Conservation (phyloP, 2,797 vertebrate genomes). For the Remorina albescens region DNA sequence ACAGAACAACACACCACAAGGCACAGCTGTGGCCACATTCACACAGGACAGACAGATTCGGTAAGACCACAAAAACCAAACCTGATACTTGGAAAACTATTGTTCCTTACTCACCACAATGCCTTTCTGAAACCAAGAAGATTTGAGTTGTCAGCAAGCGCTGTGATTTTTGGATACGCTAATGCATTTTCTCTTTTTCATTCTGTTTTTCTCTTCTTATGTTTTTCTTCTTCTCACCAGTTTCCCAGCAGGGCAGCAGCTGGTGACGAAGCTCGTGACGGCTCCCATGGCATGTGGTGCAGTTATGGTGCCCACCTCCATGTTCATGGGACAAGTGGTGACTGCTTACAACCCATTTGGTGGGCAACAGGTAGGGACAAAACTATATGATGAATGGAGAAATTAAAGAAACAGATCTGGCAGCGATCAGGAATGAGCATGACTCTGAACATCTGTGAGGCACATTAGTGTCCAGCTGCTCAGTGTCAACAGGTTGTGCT, state of each 20-base stretch:
- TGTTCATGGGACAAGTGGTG: slow-evolving; percentile 99
- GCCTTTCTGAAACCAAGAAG: background rate
- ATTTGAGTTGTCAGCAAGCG: background rate
- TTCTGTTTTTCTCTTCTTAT: background rate
- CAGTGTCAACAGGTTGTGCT: slow-evolving; percentile 8
- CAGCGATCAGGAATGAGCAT: background rate
- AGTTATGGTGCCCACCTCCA: slow-evolving; percentile 98
- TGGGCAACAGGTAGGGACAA: slow-evolving; percentile 75
- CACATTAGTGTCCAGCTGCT: slow-evolving; percentile 8
- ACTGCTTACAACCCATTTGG: slow-evolving; percentile 91
- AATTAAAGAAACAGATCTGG: background rate
- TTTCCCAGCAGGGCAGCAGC: slow-evolving; percentile 95
- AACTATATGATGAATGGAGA: slow-evolving; percentile 1
- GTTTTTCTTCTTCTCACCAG: slow-evolving; percentile 72
- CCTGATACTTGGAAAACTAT: background rate
- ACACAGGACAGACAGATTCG: slow-evolving; percentile 93
- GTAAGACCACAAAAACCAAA: slow-evolving; percentile 65
- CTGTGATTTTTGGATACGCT: background rate
- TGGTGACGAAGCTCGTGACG: slow-evolving; percentile 96
- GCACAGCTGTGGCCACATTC: slow-evolving; percentile 90
- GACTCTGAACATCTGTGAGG: slow-evolving; percentile 7
- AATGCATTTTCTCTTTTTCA: background rate
- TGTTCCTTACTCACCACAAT: background rate
- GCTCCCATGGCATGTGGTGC: slow-evolving; percentile 94
- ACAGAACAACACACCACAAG: slow-evolving; percentile 89